Percentiles rank a stretch among this genome's conserved stretches.
Conservation (phyloP, 2,888 invertebrate species). For the Tenthredo distinguenda region DNA sequence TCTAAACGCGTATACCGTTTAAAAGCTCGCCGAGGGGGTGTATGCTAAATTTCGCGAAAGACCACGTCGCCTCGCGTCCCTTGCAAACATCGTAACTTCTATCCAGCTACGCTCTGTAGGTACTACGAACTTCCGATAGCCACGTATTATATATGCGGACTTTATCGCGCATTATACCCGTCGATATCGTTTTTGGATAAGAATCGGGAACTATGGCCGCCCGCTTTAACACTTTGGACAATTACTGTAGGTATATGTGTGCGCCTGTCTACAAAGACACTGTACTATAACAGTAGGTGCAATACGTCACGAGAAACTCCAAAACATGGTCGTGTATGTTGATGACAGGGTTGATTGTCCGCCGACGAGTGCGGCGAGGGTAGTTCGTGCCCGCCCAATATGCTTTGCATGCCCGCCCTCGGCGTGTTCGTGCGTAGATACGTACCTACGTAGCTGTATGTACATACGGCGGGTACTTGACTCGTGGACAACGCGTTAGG, state of each 20-base stretch:
- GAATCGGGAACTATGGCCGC: not conserved
- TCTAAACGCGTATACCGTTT: constrained; percentile 25
- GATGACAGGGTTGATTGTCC: constrained; percentile 73
- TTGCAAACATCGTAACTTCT: not conserved
- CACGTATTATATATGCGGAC: not conserved
- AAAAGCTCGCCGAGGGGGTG: not conserved
- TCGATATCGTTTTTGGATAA: not conserved
- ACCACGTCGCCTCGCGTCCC: not conserved
- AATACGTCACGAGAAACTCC: constrained; percentile 43
- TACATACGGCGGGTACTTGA: constrained; percentile 8
- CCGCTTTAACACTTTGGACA: not conserved
- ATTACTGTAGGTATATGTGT: not conserved
- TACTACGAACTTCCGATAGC: not conserved
- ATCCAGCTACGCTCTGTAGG: not conserved
- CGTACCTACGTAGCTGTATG: not conserved
- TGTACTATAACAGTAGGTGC: constrained; percentile 51
- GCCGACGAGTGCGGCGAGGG: constrained; percentile 62
- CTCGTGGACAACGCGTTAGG: constrained; percentile 16
- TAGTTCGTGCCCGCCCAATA: constrained; percentile 62
- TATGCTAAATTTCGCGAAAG: constrained; percentile 6
- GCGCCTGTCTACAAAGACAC: not conserved
- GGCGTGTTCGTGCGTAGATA: constrained; percentile 44
- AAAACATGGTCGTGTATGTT: constrained; percentile 60
- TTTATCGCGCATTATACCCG: not conserved
- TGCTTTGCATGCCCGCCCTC: constrained; percentile 63